Conservation (phyloP, 2,888 invertebrate species). For the Onchidella celtica region DNA sequence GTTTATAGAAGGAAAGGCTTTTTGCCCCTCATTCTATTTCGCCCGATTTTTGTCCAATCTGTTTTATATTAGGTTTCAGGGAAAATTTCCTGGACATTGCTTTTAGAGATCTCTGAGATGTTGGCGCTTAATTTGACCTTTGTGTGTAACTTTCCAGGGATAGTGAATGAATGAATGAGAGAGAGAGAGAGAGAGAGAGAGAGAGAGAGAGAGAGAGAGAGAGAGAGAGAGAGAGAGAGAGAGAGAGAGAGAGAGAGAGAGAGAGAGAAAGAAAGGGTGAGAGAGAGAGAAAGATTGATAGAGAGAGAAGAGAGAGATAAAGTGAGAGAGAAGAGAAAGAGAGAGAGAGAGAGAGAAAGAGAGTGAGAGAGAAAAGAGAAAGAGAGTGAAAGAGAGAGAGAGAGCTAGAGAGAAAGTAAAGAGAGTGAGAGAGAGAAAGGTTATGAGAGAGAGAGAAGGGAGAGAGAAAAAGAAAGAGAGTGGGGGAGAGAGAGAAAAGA, state of each 20-base stretch:
- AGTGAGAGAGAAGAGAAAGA: neutral
- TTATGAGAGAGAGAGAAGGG: neutral
- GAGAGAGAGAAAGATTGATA: neutral
- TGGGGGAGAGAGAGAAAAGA: neutral
- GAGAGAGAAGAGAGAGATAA: neutral
- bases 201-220: conserved; percentile 8
- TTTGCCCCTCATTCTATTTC: too few relatives aligned
- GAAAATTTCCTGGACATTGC: too few relatives aligned
- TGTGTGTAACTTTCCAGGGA: too few relatives aligned
- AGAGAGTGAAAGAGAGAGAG: neutral
- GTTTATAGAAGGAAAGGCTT: too few relatives aligned
- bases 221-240: neutral
- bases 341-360: neutral
- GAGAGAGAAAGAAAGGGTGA: neutral
- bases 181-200: neutral
- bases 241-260: neutral
- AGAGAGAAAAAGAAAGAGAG: neutral
- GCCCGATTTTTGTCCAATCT: too few relatives aligned
- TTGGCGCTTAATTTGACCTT: too few relatives aligned
- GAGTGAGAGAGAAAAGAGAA: neutral
- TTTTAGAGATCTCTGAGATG: too few relatives aligned
- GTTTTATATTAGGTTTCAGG: too few relatives aligned
- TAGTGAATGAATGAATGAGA: neutral
- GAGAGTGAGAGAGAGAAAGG: neutral
- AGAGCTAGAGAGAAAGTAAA: neutral